These are phyloP conservation scores for Seira ritae DNA, from an alignment of 2,888 invertebrate genomes.

Conservation along the genomic window DNA sequence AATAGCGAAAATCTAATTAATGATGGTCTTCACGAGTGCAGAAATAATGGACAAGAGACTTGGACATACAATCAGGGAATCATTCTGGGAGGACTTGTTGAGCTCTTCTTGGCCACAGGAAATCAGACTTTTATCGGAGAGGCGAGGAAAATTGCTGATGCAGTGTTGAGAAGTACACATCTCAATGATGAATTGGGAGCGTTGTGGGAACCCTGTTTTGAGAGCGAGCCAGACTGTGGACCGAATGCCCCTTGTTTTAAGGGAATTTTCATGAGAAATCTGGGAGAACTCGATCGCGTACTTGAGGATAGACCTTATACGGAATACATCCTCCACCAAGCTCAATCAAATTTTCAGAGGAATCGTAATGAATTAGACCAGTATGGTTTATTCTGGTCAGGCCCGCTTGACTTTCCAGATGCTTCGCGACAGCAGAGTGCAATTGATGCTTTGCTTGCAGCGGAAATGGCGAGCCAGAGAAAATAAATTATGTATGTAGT, in stretches of 20 bases:
- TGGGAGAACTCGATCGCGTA: slow-evolving; percentile 64
- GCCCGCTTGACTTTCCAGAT: slow-evolving; percentile 62
- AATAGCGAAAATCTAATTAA: slow-evolving; percentile 66
- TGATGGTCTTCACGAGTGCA: slow-evolving; percentile 63
- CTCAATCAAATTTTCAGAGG: slow-evolving; percentile 44
- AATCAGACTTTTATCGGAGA: slow-evolving; percentile 40
- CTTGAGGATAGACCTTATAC: slow-evolving; percentile 50
- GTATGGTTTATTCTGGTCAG: slow-evolving; percentile 65
- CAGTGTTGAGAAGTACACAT: slow-evolving; percentile 55
- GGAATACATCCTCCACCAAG: slow-evolving; percentile 53
- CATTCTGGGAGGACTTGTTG: slow-evolving; percentile 65
- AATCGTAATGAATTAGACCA: slow-evolving; percentile 67
- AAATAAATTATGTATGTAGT: too few relatives aligned
- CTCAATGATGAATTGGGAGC: slow-evolving; percentile 62
- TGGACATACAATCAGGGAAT: slow-evolving; percentile 59
- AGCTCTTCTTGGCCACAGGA: slow-evolving; percentile 60
- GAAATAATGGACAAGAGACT: slow-evolving; percentile 41
- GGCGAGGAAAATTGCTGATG: slow-evolving; percentile 66
- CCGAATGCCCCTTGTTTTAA: slow-evolving; percentile 63
- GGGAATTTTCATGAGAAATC: slow-evolving; percentile 67
- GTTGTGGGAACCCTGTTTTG: slow-evolving; percentile 65
- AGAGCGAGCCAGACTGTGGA: slow-evolving; percentile 45
- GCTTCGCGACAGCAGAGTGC: slow-evolving; percentile 65
- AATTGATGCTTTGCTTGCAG: slow-evolving; percentile 60
- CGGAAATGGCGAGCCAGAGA: too few relatives aligned